Evolutionary conservation across 2,113 vertebrate species (phyloP).

Genomic region (Percopsis transmontana): DNA sequence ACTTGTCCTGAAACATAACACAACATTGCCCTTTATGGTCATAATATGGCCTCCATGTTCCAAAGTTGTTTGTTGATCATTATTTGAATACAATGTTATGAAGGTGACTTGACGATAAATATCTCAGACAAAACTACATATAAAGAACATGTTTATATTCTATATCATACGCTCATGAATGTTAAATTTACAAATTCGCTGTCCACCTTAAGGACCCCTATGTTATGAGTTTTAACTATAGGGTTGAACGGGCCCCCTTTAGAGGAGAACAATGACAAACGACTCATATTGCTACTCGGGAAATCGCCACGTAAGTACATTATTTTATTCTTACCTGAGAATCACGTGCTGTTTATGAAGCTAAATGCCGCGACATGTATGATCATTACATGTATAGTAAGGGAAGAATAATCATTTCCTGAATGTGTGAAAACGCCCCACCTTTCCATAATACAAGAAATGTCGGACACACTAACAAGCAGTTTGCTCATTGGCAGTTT

Average conservation of each 20-base stretch:
- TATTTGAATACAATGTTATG: too few species aligned
- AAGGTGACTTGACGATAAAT: too few species aligned
- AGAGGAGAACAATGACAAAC: slow-evolving; percentile 80
- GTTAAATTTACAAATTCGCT: slow-evolving; percentile 33
- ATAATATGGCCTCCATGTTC: too few species aligned
- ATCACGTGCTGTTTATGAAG: not conserved
- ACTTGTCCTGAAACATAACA: slow-evolving; percentile 26
- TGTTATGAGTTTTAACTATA: slow-evolving; percentile 7
- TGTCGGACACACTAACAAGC: slow-evolving; percentile 58
- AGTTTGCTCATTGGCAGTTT: slow-evolving; percentile 63
- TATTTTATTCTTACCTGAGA: slow-evolving; percentile 50
- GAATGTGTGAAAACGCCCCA: slow-evolving; percentile 50
- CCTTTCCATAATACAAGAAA: slow-evolving; percentile 30
- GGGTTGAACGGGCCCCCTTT: slow-evolving; percentile 66
- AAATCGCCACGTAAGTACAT: not conserved
- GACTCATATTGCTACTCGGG: slow-evolving; percentile 54
- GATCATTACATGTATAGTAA: not conserved
- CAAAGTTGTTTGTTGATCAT: too few species aligned
- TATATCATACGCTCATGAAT: not conserved
- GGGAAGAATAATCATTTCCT: slow-evolving; percentile 44
- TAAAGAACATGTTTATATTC: not conserved
- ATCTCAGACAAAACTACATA: not conserved
- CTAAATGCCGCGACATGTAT: not conserved
- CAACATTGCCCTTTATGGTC: too few species aligned
- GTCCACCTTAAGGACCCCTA: slow-evolving; percentile 74